These are phyloP conservation scores for Acanthopagrus latus DNA, from an alignment of 2,797 vertebrate species.

Conservation along the genomic window DNA sequence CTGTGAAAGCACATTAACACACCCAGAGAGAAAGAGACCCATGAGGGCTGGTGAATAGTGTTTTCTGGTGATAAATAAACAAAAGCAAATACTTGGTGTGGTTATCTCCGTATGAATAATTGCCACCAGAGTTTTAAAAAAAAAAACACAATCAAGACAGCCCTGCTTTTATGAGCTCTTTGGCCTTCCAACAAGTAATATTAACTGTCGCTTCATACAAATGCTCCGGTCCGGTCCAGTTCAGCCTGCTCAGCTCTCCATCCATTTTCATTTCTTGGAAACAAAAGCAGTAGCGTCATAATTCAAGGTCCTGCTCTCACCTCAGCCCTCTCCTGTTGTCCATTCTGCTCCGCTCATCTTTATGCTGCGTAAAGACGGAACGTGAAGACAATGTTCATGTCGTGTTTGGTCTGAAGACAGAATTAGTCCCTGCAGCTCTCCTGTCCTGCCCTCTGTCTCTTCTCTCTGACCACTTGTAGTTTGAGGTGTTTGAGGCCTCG, in stretches of 20 bases:
- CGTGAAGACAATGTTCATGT: too few species aligned
- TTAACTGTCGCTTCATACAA: too few species aligned
- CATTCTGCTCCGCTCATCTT: background rate
- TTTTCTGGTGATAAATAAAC: background rate
- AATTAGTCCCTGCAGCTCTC: background rate
- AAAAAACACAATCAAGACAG: too few species aligned
- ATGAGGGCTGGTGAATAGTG: background rate
- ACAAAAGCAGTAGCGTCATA: background rate
- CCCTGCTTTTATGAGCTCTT: too few species aligned
- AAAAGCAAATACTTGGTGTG: too few species aligned
- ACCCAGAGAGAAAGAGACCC: background rate
- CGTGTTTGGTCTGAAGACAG: too few species aligned
- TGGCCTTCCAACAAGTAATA: too few species aligned
- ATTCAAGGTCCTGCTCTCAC: slow-evolving; percentile 1
- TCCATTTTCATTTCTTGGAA: background rate
- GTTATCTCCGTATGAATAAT: too few species aligned
- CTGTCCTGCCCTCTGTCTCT: background rate
- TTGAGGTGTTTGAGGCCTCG: slow-evolving; percentile 17
- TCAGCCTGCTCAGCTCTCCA: too few species aligned
- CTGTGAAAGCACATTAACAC: background rate
- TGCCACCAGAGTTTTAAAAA: too few species aligned
- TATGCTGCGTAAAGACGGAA: too few species aligned
- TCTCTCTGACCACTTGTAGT: slow-evolving; percentile 16
- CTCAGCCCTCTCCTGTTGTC: slow-evolving; percentile 3
- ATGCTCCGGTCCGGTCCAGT: too few species aligned